Conservation (phyloP, 2,113 vertebrate species). For the Pungitius pungitius region DNA sequence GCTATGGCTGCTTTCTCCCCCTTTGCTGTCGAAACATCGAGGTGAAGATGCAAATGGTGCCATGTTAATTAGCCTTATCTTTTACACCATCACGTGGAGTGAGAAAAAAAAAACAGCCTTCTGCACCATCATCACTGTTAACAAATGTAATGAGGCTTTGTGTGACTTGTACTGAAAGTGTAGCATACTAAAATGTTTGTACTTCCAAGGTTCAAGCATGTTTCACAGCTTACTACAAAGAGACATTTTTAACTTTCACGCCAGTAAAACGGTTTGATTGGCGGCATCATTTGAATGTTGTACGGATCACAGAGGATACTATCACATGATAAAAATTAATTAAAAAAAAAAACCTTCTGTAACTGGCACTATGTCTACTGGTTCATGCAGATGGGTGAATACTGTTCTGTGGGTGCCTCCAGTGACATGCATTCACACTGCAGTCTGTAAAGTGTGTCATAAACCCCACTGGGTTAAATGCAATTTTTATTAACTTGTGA, state of each 20-base stretch:
- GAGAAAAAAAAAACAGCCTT: conserved; percentile 16
- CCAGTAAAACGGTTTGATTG: conserved; percentile 10
- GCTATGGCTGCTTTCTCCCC: conserved; percentile 48
- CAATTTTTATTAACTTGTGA: conserved; percentile 67
- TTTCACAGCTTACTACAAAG: conserved; percentile 19
- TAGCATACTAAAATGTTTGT: conserved; percentile 34
- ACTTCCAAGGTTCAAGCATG: conserved; percentile 15
- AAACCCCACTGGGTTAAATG: conserved; percentile 39
- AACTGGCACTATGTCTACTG: conserved; percentile 2
- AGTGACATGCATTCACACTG: conserved; percentile 14
- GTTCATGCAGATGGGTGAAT: conserved; percentile 22
- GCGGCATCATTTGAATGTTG: background rate
- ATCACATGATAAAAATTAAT: conserved; percentile 9
- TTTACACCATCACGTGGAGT: conserved; percentile 58
- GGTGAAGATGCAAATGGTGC: conserved; percentile 63
- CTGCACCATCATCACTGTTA: conserved; percentile 39
- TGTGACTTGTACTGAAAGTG: conserved; percentile 42
- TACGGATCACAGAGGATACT: conserved; percentile 10
- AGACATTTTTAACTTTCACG: background rate
- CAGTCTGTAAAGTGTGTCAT: conserved; percentile 41
- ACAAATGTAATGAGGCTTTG: conserved; percentile 54
- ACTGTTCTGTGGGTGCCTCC: background rate
- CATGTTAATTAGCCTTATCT: conserved; percentile 68
- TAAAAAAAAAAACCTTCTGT: background rate
- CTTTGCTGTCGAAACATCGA: conserved; percentile 47